Percentiles rank a stretch among this genome's conserved stretches.
Evolutionary conservation across 2,797 vertebrate species (phyloP).

Genomic region (Perodicticus potto): DNA sequence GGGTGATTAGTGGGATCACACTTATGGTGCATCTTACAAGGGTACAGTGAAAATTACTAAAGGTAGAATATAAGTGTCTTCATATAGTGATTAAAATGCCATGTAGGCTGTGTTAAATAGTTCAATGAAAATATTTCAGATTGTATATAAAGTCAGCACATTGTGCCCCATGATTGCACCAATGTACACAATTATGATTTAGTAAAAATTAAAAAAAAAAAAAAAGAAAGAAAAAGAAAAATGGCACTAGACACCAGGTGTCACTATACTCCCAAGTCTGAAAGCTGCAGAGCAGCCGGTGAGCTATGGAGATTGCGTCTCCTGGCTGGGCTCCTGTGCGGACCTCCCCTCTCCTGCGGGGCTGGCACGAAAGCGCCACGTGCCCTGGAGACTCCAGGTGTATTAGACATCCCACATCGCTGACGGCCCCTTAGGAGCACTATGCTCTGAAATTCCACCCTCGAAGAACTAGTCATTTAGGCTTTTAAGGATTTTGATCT

Average conservation of each 20-base stretch:
- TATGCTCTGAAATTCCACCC: background rate
- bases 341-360: background rate
- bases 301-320: background rate
- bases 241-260: slow-evolving; percentile 67
- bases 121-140: no score
- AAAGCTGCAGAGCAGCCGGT: background rate
- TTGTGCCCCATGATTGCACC: no score
- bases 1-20: no score
- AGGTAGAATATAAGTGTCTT: no score
- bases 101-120: no score
- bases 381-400: background rate
- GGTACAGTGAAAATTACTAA: no score
- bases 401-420: background rate
- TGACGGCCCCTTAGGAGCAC: background rate
- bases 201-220: no score
- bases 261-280: slow-evolving; percentile 66
- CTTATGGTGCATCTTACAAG: no score
- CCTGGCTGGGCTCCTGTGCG: background rate
- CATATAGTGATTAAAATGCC: no score
- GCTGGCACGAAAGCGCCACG: background rate
- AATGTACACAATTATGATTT: no score
- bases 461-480: background rate
- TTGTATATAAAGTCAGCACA: no score
- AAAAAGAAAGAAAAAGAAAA: no score
- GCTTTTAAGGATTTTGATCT: background rate